Evolutionary conservation across 2,797 vertebrate genomes (phyloP), one percentile per base, ranked within the genome.

Genomic region (Tachyglossus aculeatus): DNA sequence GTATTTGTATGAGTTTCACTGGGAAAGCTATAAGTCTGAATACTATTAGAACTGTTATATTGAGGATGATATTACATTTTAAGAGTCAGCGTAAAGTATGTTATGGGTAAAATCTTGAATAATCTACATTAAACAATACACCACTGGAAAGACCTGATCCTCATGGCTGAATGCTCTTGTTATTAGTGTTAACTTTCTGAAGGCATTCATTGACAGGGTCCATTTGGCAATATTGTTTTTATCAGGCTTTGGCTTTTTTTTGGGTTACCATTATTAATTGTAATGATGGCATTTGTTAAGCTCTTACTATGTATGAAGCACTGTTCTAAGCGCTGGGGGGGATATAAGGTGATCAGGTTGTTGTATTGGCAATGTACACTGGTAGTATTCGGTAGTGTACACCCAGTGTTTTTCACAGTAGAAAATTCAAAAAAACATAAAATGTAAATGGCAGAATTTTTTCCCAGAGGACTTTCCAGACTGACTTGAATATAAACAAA

Each of bases 331-430:
- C n/a, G n/a, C n/a, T n/a, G n/a, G n/a, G n/a, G n/a, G n/a, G n/a
- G n/a, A n/a, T n/a, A n/a, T n/a, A n/a, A n/a, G n/a, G n/a, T n/a
- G n/a, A n/a, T n/a, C n/a, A n/a, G n/a, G n/a, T n/a, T n/a, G n/a
- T n/a, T n/a, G n/a, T n/a, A n/a, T n/a, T n/a, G n/a, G n/a, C n/a
- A n/a, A n/a, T n/a, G n/a, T n/a, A n/a, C n/a, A n/a, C n/a, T n/a
- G n/a, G n/a, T n/a, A n/a, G n/a, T n/a, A n/a, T n/a, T n/a, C n/a
- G 53, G 36, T 77, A 66, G 77, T 67, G 65, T n/a, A n/a, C 59
- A 48, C 61, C 81, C 65, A 59, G 79, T 85, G 77, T 75, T 81
- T 85, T 65, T 47, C 34, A 75, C 68, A 77, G 72, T 45, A 81
- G 67, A 77, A 81, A 78, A 65, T 24, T 44, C 72, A 56, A 68